A percentile compares a stretch with the other conserved stretches of the same genome.
phyloP scores from a whole-genome alignment of 2,797 vertebrate species.

The Lateolabrax maculatus region DNA sequence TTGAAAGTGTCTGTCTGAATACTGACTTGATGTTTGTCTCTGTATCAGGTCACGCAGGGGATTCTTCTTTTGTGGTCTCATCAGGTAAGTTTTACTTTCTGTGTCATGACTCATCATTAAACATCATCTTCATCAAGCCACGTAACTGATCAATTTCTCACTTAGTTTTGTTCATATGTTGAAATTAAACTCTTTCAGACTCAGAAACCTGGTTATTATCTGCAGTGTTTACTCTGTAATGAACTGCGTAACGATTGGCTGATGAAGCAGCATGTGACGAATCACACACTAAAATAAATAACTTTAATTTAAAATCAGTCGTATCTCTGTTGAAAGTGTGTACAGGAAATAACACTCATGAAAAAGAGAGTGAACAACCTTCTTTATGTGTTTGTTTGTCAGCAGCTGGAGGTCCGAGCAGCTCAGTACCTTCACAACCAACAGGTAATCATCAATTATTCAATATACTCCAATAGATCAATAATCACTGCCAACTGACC shows the following conservation, averaged over 20 bases:
- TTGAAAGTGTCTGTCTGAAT: too few species aligned
- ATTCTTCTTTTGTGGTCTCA: conserved; percentile 7
- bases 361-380: background rate
- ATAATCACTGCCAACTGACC: too few species aligned
- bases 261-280: background rate
- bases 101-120: background rate
- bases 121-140: background rate
- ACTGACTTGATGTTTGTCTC: background rate
- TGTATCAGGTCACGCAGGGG: conserved; percentile 6
- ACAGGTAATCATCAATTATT: conserved; percentile 47
- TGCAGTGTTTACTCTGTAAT: too few species aligned
- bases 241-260: background rate
- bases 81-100: conserved; percentile 20
- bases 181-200: too few species aligned
- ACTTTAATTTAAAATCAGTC: background rate
- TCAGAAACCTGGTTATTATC: too few species aligned
- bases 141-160: background rate
- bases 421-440: conserved; percentile 49
- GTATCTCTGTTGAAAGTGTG: background rate
- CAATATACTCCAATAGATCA: background rate
- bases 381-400: conserved; percentile 5
- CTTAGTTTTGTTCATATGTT: too few species aligned
- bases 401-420: conserved; percentile 63
- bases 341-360: background rate
- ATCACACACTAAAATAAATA: background rate